Percentiles rank a stretch among this genome's conserved stretches.
Evolutionary conservation across 2,113 vertebrate species (phyloP).

Genomic region (Martes martes): DNA sequence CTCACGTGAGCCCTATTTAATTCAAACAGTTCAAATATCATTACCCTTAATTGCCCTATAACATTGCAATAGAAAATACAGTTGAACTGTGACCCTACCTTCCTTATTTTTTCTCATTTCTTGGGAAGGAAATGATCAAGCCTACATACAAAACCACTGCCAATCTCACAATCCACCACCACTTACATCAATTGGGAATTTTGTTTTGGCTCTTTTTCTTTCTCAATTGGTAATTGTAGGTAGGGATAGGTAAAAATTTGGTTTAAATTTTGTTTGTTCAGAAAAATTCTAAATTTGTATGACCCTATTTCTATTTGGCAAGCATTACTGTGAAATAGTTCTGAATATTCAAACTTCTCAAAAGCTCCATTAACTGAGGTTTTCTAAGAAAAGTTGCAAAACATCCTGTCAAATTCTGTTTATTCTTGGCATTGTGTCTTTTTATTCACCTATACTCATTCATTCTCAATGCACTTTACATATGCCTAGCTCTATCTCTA

Average conservation of each 20-base stretch:
- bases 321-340: not conserved
- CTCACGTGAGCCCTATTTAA: not conserved
- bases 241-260: not conserved
- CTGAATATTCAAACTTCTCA: not conserved
- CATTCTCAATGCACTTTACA: not conserved
- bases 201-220: not conserved
- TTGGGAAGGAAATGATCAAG: not conserved
- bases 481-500: not conserved
- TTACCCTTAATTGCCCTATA: not conserved
- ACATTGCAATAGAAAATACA: not conserved
- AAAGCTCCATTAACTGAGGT: not conserved
- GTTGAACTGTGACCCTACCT: not conserved
- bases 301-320: not conserved
- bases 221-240: not conserved
- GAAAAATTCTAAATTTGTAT: constrained; percentile 3
- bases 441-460: not conserved
- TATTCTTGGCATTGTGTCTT: not conserved
- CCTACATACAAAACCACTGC: not conserved
- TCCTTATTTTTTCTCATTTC: not conserved
- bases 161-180: not conserved
- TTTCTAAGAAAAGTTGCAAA: not conserved
- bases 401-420: not conserved
- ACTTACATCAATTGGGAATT: not conserved
- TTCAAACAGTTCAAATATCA: not conserved
- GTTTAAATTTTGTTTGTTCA: not conserved